phyloP scores from a whole-genome alignment of 2,888 invertebrate genomes.

The Pammene fasciana region DNA sequence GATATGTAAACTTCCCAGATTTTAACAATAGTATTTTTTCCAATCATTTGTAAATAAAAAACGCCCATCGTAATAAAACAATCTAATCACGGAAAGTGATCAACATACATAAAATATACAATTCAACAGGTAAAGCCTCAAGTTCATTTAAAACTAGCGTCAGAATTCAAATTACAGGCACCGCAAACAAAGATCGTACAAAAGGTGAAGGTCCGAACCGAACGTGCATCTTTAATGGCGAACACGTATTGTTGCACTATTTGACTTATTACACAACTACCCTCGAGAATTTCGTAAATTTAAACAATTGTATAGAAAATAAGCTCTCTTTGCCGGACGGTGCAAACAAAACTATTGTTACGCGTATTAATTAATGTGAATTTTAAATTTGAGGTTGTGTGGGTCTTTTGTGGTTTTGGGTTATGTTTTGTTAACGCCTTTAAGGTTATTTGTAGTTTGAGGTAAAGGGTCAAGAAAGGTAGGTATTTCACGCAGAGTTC shows the following conservation, averaged over 20 bases:
- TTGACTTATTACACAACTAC: constrained; percentile 70
- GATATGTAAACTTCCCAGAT: no score
- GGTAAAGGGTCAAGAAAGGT: constrained; percentile 8
- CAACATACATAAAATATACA: constrained; percentile 4
- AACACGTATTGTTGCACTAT: constrained; percentile 78
- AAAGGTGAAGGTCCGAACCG: constrained; percentile 71
- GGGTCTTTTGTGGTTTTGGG: constrained; percentile 28
- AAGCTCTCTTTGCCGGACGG: constrained; percentile 67
- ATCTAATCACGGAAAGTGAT: no score
- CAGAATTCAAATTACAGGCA: constrained; percentile 50
- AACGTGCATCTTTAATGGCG: constrained; percentile 75
- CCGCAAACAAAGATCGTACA: constrained; percentile 59
- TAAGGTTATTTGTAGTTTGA: constrained; percentile 20
- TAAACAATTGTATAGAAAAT: constrained; percentile 73
- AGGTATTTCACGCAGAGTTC: background rate
- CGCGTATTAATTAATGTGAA: constrained; percentile 68
- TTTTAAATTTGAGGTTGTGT: constrained; percentile 59
- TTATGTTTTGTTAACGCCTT: constrained; percentile 32
- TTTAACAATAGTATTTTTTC: no score
- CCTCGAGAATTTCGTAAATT: constrained; percentile 65
- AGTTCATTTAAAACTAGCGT: constrained; percentile 33
- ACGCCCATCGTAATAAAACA: no score
- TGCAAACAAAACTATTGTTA: constrained; percentile 75
- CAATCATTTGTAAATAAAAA: no score
- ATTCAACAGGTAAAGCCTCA: constrained; percentile 31